phyloP scores from a whole-genome alignment of 2,113 vertebrate species.

The Podarcis cretensis region DNA sequence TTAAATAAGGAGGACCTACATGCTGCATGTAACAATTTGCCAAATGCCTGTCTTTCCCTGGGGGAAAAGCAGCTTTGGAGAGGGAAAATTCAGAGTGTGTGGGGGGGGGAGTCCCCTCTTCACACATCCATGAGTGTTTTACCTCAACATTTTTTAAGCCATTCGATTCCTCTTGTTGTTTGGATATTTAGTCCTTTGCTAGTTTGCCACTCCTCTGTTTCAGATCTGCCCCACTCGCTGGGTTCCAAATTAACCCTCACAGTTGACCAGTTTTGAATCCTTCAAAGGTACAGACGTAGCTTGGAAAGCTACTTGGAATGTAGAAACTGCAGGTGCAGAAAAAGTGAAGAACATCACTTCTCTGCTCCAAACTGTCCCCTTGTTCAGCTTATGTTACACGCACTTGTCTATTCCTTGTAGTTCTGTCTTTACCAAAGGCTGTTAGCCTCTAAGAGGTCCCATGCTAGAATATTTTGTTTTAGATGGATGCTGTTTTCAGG shows the following conservation, averaged over 20 bases:
- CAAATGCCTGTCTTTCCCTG: background rate
- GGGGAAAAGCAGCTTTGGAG: background rate
- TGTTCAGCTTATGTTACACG: background rate
- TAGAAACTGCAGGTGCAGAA: background rate
- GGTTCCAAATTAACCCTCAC: no score
- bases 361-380: no score
- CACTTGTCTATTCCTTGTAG: background rate
- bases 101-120: background rate
- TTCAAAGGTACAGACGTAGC: background rate
- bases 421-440: background rate
- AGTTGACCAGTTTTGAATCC: background rate
- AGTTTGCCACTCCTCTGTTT: background rate
- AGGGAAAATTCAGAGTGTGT: background rate
- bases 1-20: background rate
- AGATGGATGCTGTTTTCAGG: background rate
- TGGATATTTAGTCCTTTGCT: no score
- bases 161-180: background rate
- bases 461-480: background rate
- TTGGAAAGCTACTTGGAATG: background rate
- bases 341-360: background rate
- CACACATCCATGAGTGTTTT: no score
- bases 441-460: background rate
- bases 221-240: no score
- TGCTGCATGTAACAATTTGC: background rate
- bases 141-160: background rate